These are phyloP conservation scores for Coboldia fuscipes DNA, from an alignment of 1,140 invertebrate genomes.

Conservation along the genomic window DNA sequence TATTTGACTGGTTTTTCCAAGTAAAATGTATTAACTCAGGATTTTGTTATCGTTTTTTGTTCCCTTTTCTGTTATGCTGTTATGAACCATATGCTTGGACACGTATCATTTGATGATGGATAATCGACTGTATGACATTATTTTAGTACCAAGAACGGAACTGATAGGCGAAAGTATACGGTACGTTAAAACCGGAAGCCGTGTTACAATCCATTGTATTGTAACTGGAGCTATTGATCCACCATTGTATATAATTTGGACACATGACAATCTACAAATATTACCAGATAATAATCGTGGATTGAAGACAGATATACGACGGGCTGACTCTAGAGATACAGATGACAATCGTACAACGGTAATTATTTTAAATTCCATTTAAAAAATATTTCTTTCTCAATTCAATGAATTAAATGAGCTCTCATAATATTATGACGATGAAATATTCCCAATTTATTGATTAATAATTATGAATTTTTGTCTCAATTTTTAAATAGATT, in stretches of 20 bases:
- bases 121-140: too few species aligned
- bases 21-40: too few species aligned
- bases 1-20: too few species aligned
- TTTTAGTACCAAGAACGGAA: constrained; percentile 31
- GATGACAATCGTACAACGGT: constrained; percentile 19
- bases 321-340: constrained; percentile 16
- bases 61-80: too few species aligned
- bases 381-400: neutral
- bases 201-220: constrained; percentile 32
- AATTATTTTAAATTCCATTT: constrained; percentile 3
- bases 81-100: too few species aligned
- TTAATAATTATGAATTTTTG: neutral
- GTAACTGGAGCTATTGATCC: constrained; percentile 32
- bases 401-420: neutral
- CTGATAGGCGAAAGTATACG: constrained; percentile 31
- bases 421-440: too few species aligned
- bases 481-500: constrained; percentile 9
- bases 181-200: constrained; percentile 34
- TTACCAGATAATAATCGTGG: constrained; percentile 12
- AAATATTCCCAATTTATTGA: neutral
- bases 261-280: constrained; percentile 42
- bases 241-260: constrained; percentile 36
- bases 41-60: too few species aligned
- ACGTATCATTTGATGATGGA: too few species aligned
- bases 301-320: constrained; percentile 20